Base-by-base conservation (phyloP, 2,113 vertebrate genomes). In the Nesoenas mayeri region DNA sequence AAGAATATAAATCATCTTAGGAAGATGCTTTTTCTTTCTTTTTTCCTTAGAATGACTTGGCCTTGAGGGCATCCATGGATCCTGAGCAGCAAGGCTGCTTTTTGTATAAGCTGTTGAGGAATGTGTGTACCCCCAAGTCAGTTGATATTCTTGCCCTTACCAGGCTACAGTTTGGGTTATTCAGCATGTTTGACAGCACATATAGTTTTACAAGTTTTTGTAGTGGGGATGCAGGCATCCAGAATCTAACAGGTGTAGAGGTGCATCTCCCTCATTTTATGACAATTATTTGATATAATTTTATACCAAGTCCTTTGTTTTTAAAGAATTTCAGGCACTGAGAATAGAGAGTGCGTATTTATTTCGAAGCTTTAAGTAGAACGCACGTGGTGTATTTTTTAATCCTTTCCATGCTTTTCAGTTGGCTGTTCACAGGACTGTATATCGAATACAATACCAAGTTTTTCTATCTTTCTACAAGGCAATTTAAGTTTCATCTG, bases 211-310 rank as follows among this genome's bases (percentile, higher is more conserved):
- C 77, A 93, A 88, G 91, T 93, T 97, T 98, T 96, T 97, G 97
- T 97, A 97, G 94, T 56, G 96, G 97, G 97, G 98, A 97, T 98
- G 98, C 97, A 95, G 98, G 97, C 97, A 98, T 98, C 98, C 97
- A 91, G 96, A 97, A 96, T 86, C 87, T 95, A 89, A 89, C 89
- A 79, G 90, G 93, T 93, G 64, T 93, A 97, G 50, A 91, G 82
- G 80, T 93, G 94, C 96, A 97, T 97, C 97, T 97, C 96, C 96
- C 95, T 96, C 91, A 90, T 93, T 95, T 98, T 47, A 95, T 96
- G 97, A 97, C 95, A 90, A 97, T 97, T 97, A 91, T 86, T 94
- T 94, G 95, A 96, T 97, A 95, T 97, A 95, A 97, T 97, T 98
- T 98, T 98, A 93, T 98, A 98, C 95, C 83, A 94, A 92, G 92